Base-by-base conservation (phyloP, 2,888 invertebrate species). In the Oligia strigilis region DNA sequence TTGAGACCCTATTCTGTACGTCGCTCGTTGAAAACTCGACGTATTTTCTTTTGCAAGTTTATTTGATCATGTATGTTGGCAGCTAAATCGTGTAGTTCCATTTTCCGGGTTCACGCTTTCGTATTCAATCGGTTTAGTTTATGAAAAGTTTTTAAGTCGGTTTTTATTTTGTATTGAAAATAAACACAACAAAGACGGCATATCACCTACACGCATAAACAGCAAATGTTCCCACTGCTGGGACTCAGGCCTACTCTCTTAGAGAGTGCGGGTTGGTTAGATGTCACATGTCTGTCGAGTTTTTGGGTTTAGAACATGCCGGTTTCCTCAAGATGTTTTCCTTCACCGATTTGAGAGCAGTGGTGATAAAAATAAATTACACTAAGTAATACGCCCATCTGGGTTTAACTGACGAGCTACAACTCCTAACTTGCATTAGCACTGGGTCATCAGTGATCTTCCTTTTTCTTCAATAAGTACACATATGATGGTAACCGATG, bases 1-100 rank as follows among this genome's bases (percentile, higher is more conserved):
- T 90, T 85, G 72, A 78, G 65, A 78, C 75, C 67, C 75, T 74
- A 83, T 87, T 83, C 78, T 80, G 49, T 6, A 72, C 52, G 17
- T 46, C 29, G 13, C 43, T 29, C 58, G 52, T 75, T 64, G 69
- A 58, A 81, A 72, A 62, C 55, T 52, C 43, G 13, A n/a, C n/a
- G 40, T 49, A 43, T 58, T 84, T 83, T 83, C 58, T 58, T 70
- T 70, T 36, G n/a, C 23, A 49, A 77, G 58, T 29, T 58, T 70
- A 77, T 77, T 69, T 46, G 8, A 19, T 58, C 46, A 19, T 40
- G 74, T 55, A 8, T 19, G 5, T 55, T 81, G 8, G 64, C 64
- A 14, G 4, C 11, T 66, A 83, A 66, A 76, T 36, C 29, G 58
- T 43, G 58, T 49, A 43, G 58, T 60, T 29, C 65, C 11, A 49